phyloP scores from a whole-genome alignment of 2,113 vertebrate genomes.

The Pelecanus crispus region DNA sequence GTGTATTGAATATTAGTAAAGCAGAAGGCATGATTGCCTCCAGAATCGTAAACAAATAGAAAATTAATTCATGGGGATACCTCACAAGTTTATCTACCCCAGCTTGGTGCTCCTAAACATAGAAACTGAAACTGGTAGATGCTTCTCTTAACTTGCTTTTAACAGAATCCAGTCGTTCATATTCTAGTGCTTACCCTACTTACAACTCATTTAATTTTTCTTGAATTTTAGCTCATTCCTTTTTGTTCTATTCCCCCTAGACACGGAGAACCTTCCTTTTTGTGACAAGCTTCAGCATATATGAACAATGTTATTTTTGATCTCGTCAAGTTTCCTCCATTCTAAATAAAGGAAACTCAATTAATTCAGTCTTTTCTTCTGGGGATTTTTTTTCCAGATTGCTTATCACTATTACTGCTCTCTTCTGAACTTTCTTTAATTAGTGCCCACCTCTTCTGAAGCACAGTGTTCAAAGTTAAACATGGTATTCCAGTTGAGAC shows the following conservation, averaged over 20 bases:
- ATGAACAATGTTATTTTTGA: neutral
- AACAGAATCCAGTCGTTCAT: neutral
- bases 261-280: neutral
- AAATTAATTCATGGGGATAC: neutral
- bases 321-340: neutral
- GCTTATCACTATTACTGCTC: neutral
- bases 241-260: neutral
- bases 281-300: neutral
- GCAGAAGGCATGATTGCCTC: neutral
- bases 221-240: neutral
- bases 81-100: neutral
- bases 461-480: neutral
- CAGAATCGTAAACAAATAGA: neutral
- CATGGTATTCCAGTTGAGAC: neutral
- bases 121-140: neutral
- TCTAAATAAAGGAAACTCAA: neutral
- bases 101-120: neutral
- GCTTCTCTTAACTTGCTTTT: neutral
- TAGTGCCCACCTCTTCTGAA: neutral
- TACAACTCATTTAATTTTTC: neutral
- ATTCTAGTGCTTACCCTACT: neutral
- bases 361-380: neutral
- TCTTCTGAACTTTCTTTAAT: neutral
- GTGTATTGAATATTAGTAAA: neutral
- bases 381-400: neutral